These are phyloP conservation scores for Sebastes matsubarae DNA, from an alignment of 2,797 vertebrate genomes.

Conservation along the genomic window DNA sequence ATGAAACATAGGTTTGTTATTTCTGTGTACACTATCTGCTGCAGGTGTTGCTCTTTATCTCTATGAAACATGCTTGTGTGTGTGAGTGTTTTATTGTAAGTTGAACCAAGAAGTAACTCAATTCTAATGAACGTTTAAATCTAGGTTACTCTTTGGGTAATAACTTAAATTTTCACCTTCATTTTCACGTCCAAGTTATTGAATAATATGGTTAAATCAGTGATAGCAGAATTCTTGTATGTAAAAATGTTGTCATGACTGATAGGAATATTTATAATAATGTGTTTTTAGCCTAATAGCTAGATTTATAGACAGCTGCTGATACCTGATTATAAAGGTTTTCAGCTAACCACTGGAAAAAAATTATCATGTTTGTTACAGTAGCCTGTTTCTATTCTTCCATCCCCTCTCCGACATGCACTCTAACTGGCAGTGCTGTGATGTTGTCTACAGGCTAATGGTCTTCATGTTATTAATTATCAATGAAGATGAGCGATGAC, in stretches of 20 bases:
- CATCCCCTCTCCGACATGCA: neutral
- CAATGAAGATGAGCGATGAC: conserved; percentile 33
- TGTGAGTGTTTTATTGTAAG: neutral
- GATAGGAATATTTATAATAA: neutral
- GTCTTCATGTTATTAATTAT: conserved; percentile 49
- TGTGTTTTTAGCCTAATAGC: neutral
- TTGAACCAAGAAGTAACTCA: neutral
- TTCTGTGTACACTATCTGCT: neutral
- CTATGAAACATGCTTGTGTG: neutral
- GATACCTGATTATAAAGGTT: neutral
- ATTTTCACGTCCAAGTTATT: neutral
- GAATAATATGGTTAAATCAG: neutral
- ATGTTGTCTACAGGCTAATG: conserved; percentile 36
- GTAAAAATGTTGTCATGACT: neutral
- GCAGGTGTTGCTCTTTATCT: neutral
- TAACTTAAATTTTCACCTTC: neutral
- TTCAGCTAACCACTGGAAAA: neutral
- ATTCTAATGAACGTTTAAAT: neutral
- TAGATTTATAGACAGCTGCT: neutral
- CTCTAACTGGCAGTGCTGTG: neutral
- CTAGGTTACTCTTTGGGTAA: neutral
- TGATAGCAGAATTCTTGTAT: neutral
- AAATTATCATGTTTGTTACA: neutral
- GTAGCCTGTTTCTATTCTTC: neutral
- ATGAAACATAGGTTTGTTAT: neutral